Evolutionary conservation across 2,888 invertebrate species (phyloP), one percentile per base, ranked within the genome.

Genomic region (Eucera pruinosa): DNA sequence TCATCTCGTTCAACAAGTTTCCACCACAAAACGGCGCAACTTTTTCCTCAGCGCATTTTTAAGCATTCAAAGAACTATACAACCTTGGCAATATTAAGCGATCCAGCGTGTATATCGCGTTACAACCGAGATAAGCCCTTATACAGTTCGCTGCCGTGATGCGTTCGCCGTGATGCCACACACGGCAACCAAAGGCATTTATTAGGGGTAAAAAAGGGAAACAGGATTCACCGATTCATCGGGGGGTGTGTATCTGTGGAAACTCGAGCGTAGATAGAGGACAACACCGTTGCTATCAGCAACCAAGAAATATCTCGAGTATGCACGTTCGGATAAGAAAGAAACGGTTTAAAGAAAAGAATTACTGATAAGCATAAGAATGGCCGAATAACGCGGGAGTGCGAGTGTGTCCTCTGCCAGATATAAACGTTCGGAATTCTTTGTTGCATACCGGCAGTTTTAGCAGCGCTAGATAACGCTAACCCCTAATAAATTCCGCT

Each of bases 61-160:
- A 36, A 27, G n/a, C 30, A 48, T 48, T 41, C 27, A 50, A 64
- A 39, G n/a, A 39, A 47, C 18, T 7, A 18, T 41, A 39, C 18
- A 36, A 5, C 7, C 50, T 18, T 13, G 13, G 30, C 5, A 5
- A 20, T 20, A 61, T 58, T 68, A 33, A 65, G 65, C 52, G n/a
- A 27, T 58, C 27, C 20, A 25, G n/a, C 52, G 62, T 55, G 45
- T 68, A 67, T 41, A 67, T 57, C 68, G 69, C 58, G 67, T 82
- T 82, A 80, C 70, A 64, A 47, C 43, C 57, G 52, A 75, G 81
- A 83, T 83, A 76, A 79, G 65, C 50, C 30, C 47, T 18, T 62
- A 45, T 48, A 60, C 33, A 45, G 60, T 55, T 60, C 60, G 30
- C 66, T 72, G 55, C n/a, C 39, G 50, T 48, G 69, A 50, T 52